Evolutionary conservation across 2,797 vertebrate species (phyloP).

Genomic region (Euthynnus affinis): DNA sequence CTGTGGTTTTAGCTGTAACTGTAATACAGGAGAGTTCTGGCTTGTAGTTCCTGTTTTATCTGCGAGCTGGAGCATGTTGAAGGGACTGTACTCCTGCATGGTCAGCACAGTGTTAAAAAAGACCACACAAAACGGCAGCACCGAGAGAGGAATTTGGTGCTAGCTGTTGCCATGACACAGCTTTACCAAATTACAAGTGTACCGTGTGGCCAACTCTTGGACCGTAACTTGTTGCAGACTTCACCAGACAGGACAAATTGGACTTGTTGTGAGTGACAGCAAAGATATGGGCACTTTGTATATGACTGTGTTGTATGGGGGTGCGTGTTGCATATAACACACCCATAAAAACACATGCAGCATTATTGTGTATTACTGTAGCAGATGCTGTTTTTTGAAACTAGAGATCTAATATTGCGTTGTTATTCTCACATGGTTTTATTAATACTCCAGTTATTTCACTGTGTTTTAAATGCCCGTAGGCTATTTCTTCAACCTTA

Average conservation of each 20-base stretch:
- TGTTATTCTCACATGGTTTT: neutral
- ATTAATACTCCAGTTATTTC: neutral
- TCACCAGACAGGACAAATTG: slow-evolving; percentile 18
- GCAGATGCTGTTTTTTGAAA: neutral
- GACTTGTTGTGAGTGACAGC: neutral
- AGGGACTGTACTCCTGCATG: slow-evolving; percentile 32
- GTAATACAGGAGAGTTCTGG: slow-evolving; percentile 12
- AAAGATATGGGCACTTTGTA: neutral
- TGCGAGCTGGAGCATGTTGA: slow-evolving; percentile 27
- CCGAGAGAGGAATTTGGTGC: slow-evolving; percentile 62
- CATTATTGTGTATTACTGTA: slow-evolving; percentile 17
- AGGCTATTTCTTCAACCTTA: neutral
- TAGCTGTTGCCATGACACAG: slow-evolving; percentile 66
- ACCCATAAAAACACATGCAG: neutral
- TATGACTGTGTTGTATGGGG: neutral
- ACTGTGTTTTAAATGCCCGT: neutral
- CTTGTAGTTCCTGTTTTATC: slow-evolving; percentile 34
- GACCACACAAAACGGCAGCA: slow-evolving; percentile 43
- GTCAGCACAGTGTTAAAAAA: slow-evolving; percentile 66
- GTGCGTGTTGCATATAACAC: neutral
- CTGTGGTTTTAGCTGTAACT: slow-evolving; percentile 35
- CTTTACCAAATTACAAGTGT: slow-evolving; percentile 66
- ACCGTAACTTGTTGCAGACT: slow-evolving; percentile 26
- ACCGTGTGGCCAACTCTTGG: slow-evolving; percentile 19
- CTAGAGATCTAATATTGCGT: neutral